Percentiles rank a stretch among this genome's conserved stretches.
Conservation (phyloP, 2,888 invertebrate genomes). For the Andrena flavipes region DNA sequence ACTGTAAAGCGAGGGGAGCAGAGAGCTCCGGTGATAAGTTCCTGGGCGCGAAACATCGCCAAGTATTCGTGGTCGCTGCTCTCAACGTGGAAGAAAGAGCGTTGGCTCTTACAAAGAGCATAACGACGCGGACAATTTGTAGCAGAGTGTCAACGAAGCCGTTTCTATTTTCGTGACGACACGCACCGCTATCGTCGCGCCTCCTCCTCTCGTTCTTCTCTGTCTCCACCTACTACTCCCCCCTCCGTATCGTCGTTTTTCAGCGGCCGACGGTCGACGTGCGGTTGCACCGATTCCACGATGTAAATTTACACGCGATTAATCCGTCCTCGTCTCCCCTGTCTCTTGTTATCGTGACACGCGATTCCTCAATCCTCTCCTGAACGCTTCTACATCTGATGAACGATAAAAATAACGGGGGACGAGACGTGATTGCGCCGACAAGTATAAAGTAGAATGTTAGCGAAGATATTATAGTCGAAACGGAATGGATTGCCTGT, state of each 20-base stretch:
- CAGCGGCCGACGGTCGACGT: conserved; percentile 30
- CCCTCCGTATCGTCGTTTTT: conserved; percentile 47
- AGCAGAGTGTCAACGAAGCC: conserved; percentile 82
- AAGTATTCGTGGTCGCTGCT: conserved; percentile 15
- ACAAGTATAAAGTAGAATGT: background rate
- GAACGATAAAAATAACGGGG: conserved; percentile 28
- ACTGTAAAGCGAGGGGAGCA: background rate
- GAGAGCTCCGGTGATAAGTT: background rate
- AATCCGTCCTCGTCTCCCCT: conserved; percentile 50
- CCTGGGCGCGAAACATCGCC: conserved; percentile 14
- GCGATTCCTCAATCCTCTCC: conserved; percentile 38
- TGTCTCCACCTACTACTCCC: conserved; percentile 57
- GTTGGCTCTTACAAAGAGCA: conserved; percentile 68
- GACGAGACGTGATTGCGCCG: conserved; percentile 15
- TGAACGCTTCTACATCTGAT: background rate
- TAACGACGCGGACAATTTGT: conserved; percentile 84
- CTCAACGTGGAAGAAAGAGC: conserved; percentile 27
- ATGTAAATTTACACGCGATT: conserved; percentile 58
- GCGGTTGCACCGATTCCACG: conserved; percentile 41
- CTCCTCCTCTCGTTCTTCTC: conserved; percentile 53
- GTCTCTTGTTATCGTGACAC: conserved; percentile 48
- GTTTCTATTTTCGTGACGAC: conserved; percentile 82
- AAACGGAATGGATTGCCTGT: background rate
- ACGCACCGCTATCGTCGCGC: conserved; percentile 67
- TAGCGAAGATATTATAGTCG: background rate